Evolutionary conservation across 2,113 vertebrate genomes (phyloP).

Genomic region (Callocephalon fimbriatum): DNA sequence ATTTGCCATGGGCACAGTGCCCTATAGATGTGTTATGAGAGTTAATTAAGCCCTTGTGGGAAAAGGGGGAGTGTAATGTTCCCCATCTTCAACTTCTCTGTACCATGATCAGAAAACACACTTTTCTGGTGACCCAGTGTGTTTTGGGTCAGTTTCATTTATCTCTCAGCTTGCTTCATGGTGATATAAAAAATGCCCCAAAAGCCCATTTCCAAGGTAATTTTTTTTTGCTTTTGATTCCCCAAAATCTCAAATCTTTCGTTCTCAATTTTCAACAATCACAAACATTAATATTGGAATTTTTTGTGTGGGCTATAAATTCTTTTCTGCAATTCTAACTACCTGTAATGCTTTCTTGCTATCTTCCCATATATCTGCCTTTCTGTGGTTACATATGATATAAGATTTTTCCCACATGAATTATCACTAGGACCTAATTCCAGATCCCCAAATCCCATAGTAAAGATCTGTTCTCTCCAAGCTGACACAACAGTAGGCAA

Average conservation of each 20-base stretch:
- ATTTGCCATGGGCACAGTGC: neutral
- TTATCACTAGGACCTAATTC: neutral
- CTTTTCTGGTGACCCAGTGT: neutral
- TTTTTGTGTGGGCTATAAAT: neutral
- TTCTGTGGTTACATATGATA: neutral
- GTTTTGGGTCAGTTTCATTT: neutral
- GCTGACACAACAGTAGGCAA: conserved; percentile 42
- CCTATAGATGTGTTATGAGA: neutral
- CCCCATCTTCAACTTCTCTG: neutral
- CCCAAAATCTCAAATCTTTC: neutral
- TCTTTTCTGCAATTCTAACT: neutral
- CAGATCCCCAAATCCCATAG: conserved; percentile 37
- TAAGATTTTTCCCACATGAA: neutral
- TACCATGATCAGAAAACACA: neutral
- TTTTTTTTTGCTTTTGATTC: neutral
- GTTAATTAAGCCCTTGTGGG: neutral
- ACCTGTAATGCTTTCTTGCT: neutral
- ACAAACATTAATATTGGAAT: neutral
- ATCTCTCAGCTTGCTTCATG: neutral
- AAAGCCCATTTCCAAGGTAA: neutral
- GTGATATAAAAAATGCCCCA: neutral
- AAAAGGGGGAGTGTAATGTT: neutral
- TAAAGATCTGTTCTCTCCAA: conserved; percentile 20
- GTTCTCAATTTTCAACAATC: neutral
- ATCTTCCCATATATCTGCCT: neutral